Conservation (phyloP, 2,113 vertebrate genomes). For the Heliornis fulica region DNA sequence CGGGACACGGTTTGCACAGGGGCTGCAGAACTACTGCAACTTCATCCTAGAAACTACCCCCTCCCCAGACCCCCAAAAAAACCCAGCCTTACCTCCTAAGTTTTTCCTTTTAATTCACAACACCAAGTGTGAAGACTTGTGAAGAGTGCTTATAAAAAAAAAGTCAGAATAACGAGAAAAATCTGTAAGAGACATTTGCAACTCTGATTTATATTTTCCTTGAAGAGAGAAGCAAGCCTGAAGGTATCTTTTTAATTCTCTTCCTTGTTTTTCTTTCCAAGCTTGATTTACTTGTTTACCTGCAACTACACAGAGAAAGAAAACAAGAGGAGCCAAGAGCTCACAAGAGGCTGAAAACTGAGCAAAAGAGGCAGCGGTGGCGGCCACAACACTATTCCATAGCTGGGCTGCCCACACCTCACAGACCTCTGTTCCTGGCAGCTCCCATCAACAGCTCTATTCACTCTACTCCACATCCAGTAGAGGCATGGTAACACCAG, state of each 20-base stretch:
- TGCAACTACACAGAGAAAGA: background rate
- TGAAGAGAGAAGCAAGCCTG: background rate
- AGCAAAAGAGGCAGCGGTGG: background rate
- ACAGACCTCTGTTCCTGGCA: background rate
- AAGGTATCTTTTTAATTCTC: background rate
- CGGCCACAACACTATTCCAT: background rate
- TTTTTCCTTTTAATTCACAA: background rate
- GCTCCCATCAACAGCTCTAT: background rate
- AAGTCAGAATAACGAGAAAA: background rate
- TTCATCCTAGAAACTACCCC: background rate
- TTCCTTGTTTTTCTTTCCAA: background rate
- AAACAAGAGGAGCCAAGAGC: background rate
- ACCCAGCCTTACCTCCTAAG: background rate
- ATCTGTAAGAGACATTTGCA: background rate
- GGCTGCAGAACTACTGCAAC: background rate
- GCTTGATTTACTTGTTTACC: background rate
- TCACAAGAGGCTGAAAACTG: background rate
- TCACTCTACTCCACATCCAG: rapidly evolving
- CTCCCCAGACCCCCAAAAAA: background rate
- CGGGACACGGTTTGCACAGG: background rate
- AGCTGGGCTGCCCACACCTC: background rate
- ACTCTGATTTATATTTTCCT: background rate
- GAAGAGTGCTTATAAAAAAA: background rate
- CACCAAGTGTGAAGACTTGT: background rate
- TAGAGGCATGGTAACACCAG: rapidly evolving